phyloP scores from a whole-genome alignment of 2,113 vertebrate genomes.

The Eira barbara region DNA sequence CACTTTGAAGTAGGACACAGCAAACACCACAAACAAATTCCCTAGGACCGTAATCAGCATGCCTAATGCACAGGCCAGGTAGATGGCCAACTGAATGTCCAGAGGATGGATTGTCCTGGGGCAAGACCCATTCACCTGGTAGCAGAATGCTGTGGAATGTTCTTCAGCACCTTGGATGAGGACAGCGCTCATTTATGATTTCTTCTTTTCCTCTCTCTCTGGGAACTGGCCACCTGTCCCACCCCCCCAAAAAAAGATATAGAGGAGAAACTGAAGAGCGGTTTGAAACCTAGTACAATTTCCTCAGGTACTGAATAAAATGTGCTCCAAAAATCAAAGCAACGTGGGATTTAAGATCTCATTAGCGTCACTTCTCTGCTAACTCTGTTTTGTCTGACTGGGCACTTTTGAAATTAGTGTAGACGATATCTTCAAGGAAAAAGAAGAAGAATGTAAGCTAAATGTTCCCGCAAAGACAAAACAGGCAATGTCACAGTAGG shows the following conservation, averaged over 20 bases:
- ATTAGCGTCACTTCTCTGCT: background rate
- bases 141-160: slow-evolving; percentile 45
- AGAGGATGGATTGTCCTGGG: slow-evolving; percentile 60
- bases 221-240: background rate
- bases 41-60: slow-evolving; percentile 61
- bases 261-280: background rate
- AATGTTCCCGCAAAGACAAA: background rate
- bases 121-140: slow-evolving; percentile 78
- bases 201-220: background rate
- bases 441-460: background rate
- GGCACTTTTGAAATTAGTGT: background rate
- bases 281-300: background rate
- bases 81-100: slow-evolving; percentile 62
- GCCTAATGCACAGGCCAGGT: slow-evolving; percentile 65
- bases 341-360: background rate
- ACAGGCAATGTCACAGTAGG: background rate
- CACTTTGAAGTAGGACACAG: slow-evolving; percentile 72
- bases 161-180: background rate
- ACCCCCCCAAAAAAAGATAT: background rate
- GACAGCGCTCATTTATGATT: slow-evolving; percentile 40
- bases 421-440: background rate
- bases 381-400: background rate
- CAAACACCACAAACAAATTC: slow-evolving; percentile 73
- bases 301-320: background rate
- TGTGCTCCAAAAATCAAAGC: background rate